Conservation (phyloP, 2,888 invertebrate genomes). For the Aethes cnicana region DNA sequence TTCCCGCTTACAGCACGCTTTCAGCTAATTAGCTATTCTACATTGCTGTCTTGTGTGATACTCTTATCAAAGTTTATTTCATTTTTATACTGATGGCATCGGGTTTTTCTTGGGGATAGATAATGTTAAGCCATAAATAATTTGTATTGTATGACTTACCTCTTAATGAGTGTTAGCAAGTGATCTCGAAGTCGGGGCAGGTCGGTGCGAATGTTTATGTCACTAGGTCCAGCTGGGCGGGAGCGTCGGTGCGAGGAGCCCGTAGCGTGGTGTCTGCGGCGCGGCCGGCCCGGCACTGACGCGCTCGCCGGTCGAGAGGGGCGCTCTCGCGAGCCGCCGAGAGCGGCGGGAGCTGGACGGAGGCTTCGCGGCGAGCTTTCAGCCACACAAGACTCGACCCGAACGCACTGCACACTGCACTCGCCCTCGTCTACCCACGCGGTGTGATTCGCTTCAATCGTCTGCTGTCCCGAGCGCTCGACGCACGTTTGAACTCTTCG, state of each 20-base stretch:
- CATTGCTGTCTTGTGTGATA: too few species aligned
- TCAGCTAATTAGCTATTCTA: slow-evolving; percentile 13
- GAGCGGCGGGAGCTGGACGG: slow-evolving; percentile 55
- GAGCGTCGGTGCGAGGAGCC: slow-evolving; percentile 35
- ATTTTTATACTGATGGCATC: too few species aligned
- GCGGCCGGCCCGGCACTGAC: slow-evolving; percentile 83
- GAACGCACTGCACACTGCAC: slow-evolving; percentile 82
- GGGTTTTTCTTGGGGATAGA: background rate
- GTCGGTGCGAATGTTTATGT: slow-evolving; percentile 42
- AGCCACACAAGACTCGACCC: slow-evolving; percentile 69
- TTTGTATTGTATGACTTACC: slow-evolving; percentile 56
- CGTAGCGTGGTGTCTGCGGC: slow-evolving; percentile 76
- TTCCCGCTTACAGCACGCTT: slow-evolving; percentile 36
- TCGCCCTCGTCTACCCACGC: slow-evolving; percentile 78
- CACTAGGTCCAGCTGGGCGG: slow-evolving; percentile 53
- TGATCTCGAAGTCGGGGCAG: slow-evolving; percentile 57
- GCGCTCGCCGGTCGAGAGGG: slow-evolving; percentile 61
- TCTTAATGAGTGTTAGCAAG: slow-evolving; percentile 45
- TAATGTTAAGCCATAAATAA: background rate
- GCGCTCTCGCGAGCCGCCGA: slow-evolving; percentile 54
- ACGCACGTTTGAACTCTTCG: slow-evolving; percentile 81
- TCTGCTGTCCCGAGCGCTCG: slow-evolving; percentile 79
- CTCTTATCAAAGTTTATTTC: too few species aligned
- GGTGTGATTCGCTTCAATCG: slow-evolving; percentile 77
- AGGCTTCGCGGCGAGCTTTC: slow-evolving; percentile 81